Evolutionary conservation across 2,113 vertebrate species (phyloP), one percentile per base, ranked within the genome.

Genomic region (Arizona elegans): DNA sequence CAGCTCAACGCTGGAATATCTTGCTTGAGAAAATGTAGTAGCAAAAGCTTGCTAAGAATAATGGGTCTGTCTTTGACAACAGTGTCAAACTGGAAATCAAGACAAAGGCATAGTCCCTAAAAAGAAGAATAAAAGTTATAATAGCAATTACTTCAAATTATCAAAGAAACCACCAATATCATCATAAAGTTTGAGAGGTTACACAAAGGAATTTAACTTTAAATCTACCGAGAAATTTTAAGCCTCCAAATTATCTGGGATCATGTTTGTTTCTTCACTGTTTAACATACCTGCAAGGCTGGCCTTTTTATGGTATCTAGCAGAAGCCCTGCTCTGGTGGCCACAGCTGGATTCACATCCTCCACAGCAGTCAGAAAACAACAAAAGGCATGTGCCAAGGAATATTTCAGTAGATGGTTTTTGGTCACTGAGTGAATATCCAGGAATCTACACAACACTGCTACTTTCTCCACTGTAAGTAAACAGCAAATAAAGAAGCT

Each of bases 31-130:
- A 98, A 99, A 97, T 99, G 99, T 94, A 99, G 97, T 62, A 99
- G 98, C 93, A 99, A 98, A 94, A 99, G 98, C 95, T 99, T 99
- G 98, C 98, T 99, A 94, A 99, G 98, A 95, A 99, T 99, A 86
- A 99, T 99, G 56, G 99, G 99, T 9, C 99, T 98, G 96, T 99
- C 99, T 94, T 99, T 98, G 93, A 99, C 98, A 70, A 99, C 99
- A 1, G 99, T 99, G 96, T 99, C 99, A 95, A 99, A 99, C 97
- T 99, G 99, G 97, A 99, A 99, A 97, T 99, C 99, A 96, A 99
- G 98, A 95, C 99, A 99, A 94, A 99, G 98, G 96, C 99, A 99
- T 93, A 99, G 97, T 87, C 98, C 99, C 99, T 99, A 95, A 3
- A 94, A 87, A 52, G 50, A 94, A 3, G 38, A 55, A 94, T 0